Evolutionary conservation across 2,113 vertebrate species (phyloP), one percentile per base, ranked within the genome.

Genomic region (Microcebus lehilahytsara): DNA sequence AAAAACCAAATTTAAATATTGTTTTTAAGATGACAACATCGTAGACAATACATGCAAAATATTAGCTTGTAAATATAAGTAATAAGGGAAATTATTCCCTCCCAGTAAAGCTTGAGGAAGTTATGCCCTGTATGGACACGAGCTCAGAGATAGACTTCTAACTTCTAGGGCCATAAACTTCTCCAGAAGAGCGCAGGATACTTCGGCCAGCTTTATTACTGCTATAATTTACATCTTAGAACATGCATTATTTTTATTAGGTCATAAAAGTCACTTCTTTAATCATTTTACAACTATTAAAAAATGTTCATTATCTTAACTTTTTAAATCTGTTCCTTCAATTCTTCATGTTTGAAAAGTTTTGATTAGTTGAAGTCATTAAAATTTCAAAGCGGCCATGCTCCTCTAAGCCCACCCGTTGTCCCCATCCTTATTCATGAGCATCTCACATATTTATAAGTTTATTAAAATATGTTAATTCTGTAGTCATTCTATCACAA

Each of bases 51-150:
- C 60, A 34, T 23, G 9, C 34, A 17, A 2, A 2, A 30, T 20
- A 3, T 23, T 80, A 17, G 62, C 53, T 69, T 69, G 49, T 10
- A 25, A 81, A 42, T 19, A n/a, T 19, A 40, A 69, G 12, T 9
- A 30, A 20, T 10, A 17, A 46, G 37, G 27, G 49, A 71, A 46
- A 25, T 53, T 72, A 9, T 75, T 37, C 5, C 30, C 10, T 51
- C 19, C 40, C 10, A 20, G 4, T 46, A 37, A 46, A 30, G 17
- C 19, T 46, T 69, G 64, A 56, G n/a, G 77, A 4, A 4, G 27
- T 25, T 25, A 42, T 2, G 32, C 27, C 17, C 5, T 14, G 8
- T 34, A 12, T 2, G 2, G 19, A 2, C 14, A 20, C 9, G 8
- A 25, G 4, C 58, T 20, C 14, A 3, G 13, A 32, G 30, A 30